Percentiles rank a stretch among this genome's conserved stretches.
These are phyloP conservation scores for Thymelicus sylvestris DNA, from an alignment of 2,888 invertebrate genomes.

Conservation along the genomic window DNA sequence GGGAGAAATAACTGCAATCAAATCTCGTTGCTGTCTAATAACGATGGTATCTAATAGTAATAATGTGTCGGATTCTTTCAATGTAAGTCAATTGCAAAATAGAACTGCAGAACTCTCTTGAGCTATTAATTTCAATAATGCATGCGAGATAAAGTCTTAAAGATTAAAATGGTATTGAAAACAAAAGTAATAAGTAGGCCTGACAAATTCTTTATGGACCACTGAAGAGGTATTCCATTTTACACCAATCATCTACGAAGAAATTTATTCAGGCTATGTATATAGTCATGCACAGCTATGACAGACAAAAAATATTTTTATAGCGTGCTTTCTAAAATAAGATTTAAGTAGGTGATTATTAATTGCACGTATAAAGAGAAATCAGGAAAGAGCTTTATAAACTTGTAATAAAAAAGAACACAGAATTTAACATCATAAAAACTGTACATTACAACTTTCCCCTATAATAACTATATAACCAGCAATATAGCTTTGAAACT, in stretches of 20 bases:
- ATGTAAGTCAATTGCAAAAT: no score
- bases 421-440: conserved; percentile 19
- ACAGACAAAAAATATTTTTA: conserved; percentile 25
- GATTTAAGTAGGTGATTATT: conserved; percentile 21
- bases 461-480: conserved; percentile 41
- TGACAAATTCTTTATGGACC: conserved; percentile 75
- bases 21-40: no score
- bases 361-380: conserved; percentile 8
- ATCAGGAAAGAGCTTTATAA: conserved; percentile 2
- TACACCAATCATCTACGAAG: conserved; percentile 61
- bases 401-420: conserved; percentile 12
- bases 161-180: conserved; percentile 68
- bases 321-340: conserved; percentile 36
- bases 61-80: no score
- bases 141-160: no score
- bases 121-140: no score
- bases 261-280: conserved; percentile 44
- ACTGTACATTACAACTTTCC: conserved; percentile 28
- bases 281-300: conserved; percentile 38
- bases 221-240: conserved; percentile 80
- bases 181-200: conserved; percentile 75
- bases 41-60: no score
- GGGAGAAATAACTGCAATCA: no score
- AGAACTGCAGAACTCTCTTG: no score
- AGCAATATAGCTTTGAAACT: conserved; percentile 61